Evolutionary conservation across 2,888 invertebrate species (phyloP), one percentile per base, ranked within the genome.

Genomic region (Taphrorychus bicolor): DNA sequence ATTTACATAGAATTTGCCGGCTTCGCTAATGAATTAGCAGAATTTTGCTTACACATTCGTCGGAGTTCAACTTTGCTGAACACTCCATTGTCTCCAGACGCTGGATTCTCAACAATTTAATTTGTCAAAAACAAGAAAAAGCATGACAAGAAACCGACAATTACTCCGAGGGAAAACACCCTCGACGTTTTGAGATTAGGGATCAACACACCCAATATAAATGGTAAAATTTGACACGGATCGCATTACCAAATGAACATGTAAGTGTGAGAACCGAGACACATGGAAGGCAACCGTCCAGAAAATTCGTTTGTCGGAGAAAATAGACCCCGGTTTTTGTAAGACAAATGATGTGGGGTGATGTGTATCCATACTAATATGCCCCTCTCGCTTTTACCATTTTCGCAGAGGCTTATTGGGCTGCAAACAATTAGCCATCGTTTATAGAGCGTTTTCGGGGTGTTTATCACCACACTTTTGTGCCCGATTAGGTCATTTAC

Each of bases 261-360:
- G 59, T 62, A 62, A 67, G 80, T 82, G 82, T 82, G 82, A 80
- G 82, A 82, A 82, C 42, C 51, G 62, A 76, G 76, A 71, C 74
- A 78, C 74, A 76, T 78, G 79, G 72, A 73, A 74, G 70, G 79
- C 80, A 79, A 73, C 80, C 80, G 80, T 73, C 78, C 78, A 79
- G 82, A 82, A 83, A 83, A 83, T 83, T 83, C 82, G 82, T 82
- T 83, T 83, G 82, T 83, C 77, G 79, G 79, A 79, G 81, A 82
- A 82, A 82, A 82, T 82, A 81, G 81, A 79, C 79, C 79, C 77
- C 79, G 80, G 79, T 81, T 82, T 82, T 82, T 80, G 80, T 78
- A 80, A 82, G 82, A 82, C 82, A 82, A 82, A 82, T 82, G 82
- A 82, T 81, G 80, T 79, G 76, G 76, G 78, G 77, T 76, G 77